Evolutionary conservation across 2,113 vertebrate genomes (phyloP).

Genomic region (Ciconia boyciana): DNA sequence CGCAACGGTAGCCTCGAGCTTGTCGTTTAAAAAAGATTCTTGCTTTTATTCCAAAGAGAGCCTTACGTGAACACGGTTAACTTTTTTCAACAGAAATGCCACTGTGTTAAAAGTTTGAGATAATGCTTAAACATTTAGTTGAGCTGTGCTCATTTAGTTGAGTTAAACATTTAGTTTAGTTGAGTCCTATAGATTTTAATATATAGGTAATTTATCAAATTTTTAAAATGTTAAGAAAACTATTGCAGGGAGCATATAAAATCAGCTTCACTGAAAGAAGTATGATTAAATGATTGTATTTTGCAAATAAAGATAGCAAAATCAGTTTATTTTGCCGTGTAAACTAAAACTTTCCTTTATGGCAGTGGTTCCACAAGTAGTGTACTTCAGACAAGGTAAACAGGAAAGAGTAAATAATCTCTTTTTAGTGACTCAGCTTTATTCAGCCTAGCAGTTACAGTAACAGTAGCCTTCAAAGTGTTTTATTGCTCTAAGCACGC

Average conservation of each 20-base stretch:
- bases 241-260: background rate
- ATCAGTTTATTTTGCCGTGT: background rate
- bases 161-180: background rate
- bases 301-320: background rate
- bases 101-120: background rate
- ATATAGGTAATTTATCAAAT: rapidly evolving
- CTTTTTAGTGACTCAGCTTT: slow-evolving; percentile 44
- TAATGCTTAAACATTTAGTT: background rate
- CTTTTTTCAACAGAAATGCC: background rate
- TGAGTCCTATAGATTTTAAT: background rate
- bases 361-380: background rate
- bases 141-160: background rate
- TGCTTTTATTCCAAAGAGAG: background rate
- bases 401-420: slow-evolving; percentile 1
- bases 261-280: background rate
- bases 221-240: background rate
- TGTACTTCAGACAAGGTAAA: background rate
- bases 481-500: slow-evolving; percentile 36
- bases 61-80: rapidly evolving
- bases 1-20: background rate
- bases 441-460: background rate
- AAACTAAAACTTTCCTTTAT: background rate
- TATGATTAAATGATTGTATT: background rate
- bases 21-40: background rate
- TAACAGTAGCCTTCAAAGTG: background rate